phyloP scores from a whole-genome alignment of 2,113 vertebrate genomes.

The Dicrurus megarhynchus region DNA sequence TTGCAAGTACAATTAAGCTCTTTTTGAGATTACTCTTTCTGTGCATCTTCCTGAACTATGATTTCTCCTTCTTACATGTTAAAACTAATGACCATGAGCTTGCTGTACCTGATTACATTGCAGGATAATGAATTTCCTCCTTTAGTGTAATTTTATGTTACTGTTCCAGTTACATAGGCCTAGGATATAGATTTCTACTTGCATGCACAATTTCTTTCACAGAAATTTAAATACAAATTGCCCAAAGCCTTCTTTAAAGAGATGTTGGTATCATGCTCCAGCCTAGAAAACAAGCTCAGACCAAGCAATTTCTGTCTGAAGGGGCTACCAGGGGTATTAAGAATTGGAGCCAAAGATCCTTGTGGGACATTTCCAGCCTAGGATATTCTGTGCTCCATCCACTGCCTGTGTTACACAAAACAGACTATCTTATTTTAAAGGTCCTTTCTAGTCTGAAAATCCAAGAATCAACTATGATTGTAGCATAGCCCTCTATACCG shows the following conservation, averaged over 20 bases:
- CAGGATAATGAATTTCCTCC: constrained; percentile 1
- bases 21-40: background rate
- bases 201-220: background rate
- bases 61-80: background rate
- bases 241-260: background rate
- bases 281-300: background rate
- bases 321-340: background rate
- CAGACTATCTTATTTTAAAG: background rate
- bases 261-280: background rate
- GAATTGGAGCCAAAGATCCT: background rate
- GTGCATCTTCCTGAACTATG: background rate
- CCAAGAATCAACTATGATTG: background rate
- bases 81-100: background rate
- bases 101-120: background rate
- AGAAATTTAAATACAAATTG: background rate
- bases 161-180: background rate
- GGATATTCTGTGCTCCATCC: background rate
- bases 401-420: background rate
- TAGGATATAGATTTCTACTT: background rate
- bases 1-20: background rate
- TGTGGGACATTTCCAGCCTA: background rate
- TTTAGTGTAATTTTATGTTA: background rate
- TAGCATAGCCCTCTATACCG: background rate
- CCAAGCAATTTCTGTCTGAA: background rate
- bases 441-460: background rate